phyloP scores from a whole-genome alignment of 1,140 invertebrate genomes.

The Pentalonia nigronervosa region DNA sequence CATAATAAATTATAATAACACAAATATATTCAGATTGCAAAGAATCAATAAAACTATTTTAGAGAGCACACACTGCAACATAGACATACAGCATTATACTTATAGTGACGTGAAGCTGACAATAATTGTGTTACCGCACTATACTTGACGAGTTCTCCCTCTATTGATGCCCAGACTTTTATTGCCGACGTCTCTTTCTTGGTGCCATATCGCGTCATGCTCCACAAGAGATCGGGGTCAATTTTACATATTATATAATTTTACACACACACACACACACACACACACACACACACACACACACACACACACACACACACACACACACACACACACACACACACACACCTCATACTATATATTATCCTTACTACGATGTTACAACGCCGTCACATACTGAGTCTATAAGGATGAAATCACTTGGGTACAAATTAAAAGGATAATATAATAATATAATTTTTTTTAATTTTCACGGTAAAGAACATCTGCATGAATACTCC shows the following conservation, averaged over 20 bases:
- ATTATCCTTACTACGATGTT: background rate
- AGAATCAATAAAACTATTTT: constrained; percentile 11
- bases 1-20: background rate
- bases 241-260: constrained; percentile 16
- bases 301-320: too few species aligned
- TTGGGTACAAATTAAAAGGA: background rate
- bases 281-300: too few species aligned
- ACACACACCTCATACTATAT: background rate
- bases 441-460: background rate
- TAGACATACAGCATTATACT: background rate
- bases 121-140: background rate
- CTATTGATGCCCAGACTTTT: background rate
- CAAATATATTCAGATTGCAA: background rate
- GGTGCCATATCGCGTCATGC: background rate
- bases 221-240: background rate
- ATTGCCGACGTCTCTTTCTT: constrained; percentile 1
- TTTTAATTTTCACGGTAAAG: background rate
- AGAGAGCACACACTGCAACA: background rate
- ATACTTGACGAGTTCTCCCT: background rate
- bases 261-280: background rate
- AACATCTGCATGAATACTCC: background rate
- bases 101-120: background rate
- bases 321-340: background rate
- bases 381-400: background rate
- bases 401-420: background rate